phyloP scores from a whole-genome alignment of 1,140 invertebrate species.

The Macrobrachium nipponense region DNA sequence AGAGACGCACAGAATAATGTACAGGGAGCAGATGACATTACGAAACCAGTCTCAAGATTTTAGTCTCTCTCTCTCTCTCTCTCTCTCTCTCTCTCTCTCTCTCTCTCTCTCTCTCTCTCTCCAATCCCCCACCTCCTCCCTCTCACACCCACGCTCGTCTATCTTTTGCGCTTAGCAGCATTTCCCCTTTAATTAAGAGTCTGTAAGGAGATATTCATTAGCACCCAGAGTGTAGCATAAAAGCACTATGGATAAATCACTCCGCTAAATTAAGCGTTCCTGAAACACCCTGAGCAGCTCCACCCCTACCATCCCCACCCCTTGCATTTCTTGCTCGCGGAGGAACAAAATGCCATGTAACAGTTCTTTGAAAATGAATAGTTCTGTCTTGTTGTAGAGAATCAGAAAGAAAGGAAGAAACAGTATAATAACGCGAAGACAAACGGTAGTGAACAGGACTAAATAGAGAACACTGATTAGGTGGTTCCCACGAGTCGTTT shows the following conservation, averaged over 20 bases:
- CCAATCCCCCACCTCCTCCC: constrained; percentile 15
- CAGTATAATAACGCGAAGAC: background rate
- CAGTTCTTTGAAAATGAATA: background rate
- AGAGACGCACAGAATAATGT: too few species aligned
- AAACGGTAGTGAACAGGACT: background rate
- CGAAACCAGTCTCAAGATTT: too few species aligned
- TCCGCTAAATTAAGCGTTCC: constrained; percentile 17
- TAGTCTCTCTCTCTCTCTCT: too few species aligned
- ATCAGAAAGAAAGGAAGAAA: constrained; percentile 1
- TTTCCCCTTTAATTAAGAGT: constrained; percentile 6
- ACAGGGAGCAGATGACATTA: too few species aligned
- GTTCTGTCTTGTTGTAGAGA: background rate
- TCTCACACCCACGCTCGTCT: background rate
- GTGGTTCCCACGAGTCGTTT: too few species aligned
- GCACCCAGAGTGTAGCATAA: background rate
- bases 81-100: too few species aligned
- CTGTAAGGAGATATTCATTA: constrained; percentile 19
- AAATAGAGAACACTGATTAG: background rate
- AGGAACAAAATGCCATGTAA: too few species aligned
- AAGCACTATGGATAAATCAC: constrained; percentile 16
- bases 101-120: background rate
- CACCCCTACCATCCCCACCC: background rate
- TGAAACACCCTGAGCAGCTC: background rate
- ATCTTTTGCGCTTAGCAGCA: background rate
- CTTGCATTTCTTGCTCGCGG: too few species aligned